A percentile compares a stretch with the other conserved stretches of the same genome.
These are phyloP conservation scores for Noctilio leporinus DNA, from an alignment of 2,113 vertebrate genomes.

Conservation along the genomic window DNA sequence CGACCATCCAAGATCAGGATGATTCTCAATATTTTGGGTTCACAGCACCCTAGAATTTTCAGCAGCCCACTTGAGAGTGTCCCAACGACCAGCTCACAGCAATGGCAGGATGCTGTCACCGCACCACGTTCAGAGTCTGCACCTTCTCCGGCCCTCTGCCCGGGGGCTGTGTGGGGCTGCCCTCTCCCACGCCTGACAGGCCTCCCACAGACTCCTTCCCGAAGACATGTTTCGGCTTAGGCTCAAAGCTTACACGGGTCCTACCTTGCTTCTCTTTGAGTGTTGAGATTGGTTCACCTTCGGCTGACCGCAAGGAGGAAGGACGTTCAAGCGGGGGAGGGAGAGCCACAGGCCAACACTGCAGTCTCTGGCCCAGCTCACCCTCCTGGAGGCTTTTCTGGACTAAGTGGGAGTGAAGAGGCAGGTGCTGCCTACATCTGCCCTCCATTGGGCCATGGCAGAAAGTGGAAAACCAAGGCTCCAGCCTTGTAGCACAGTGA, in stretches of 20 bases:
- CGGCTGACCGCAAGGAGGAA: not conserved
- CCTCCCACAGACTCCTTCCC: not conserved
- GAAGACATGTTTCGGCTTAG: not conserved
- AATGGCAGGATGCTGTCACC: not conserved
- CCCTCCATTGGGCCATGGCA: fast-evolving
- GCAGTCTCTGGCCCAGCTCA: too few relatives aligned
- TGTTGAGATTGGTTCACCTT: not conserved
- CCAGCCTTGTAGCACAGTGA: too few relatives aligned
- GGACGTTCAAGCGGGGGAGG: not conserved
- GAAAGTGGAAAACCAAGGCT: not conserved
- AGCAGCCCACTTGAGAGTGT: not conserved
- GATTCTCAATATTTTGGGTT: not conserved
- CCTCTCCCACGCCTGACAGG: not conserved
- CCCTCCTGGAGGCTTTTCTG: not conserved
- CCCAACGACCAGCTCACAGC: not conserved
- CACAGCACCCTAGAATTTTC: not conserved
- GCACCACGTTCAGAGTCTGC: fast-evolving
- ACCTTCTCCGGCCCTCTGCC: not conserved
- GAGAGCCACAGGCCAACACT: too few relatives aligned
- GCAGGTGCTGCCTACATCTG: not conserved
- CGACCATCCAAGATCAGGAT: not conserved
- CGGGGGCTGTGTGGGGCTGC: not conserved
- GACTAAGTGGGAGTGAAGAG: not conserved
- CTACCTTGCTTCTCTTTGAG: not conserved
- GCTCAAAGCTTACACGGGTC: not conserved